Evolutionary conservation across 30 jellyfish, hydroid and myxozoan genomes (phyloP).

Genomic region (Turritopsis dohrnii): DNA sequence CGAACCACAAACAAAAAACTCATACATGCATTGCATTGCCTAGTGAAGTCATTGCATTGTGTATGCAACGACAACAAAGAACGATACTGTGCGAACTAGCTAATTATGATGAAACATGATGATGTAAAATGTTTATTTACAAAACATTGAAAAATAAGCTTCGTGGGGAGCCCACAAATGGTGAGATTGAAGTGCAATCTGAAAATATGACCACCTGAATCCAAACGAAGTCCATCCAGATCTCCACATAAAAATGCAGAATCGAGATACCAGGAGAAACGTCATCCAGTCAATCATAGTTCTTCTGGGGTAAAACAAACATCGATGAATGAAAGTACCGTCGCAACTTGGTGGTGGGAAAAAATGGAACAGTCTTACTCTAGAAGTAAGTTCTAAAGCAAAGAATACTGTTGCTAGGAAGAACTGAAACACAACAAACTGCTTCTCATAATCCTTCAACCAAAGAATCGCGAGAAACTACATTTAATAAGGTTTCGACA

Average conservation of each 20-base stretch:
- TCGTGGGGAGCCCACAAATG: conserved; percentile 11
- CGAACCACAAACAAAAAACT: too few species aligned
- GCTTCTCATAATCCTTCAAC: background rate
- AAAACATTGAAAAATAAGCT: background rate
- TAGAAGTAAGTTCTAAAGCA: background rate
- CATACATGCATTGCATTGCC: background rate
- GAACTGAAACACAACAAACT: background rate
- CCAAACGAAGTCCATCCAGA: background rate
- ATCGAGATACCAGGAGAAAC: background rate
- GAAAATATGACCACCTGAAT: background rate
- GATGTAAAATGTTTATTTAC: conserved; percentile 1
- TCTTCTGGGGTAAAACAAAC: background rate
- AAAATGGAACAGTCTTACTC: background rate
- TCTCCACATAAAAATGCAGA: background rate
- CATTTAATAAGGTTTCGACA: background rate
- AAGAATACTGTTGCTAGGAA: background rate
- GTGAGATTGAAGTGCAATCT: background rate
- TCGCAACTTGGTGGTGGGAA: background rate
- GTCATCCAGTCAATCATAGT: background rate
- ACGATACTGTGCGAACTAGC: background rate
- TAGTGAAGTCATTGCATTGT: background rate
- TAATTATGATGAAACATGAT: background rate
- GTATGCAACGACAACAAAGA: background rate
- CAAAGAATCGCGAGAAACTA: background rate
- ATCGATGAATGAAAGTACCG: background rate